phyloP scores from a whole-genome alignment of 2,113 vertebrate species.

The Ceyx melanurus region DNA sequence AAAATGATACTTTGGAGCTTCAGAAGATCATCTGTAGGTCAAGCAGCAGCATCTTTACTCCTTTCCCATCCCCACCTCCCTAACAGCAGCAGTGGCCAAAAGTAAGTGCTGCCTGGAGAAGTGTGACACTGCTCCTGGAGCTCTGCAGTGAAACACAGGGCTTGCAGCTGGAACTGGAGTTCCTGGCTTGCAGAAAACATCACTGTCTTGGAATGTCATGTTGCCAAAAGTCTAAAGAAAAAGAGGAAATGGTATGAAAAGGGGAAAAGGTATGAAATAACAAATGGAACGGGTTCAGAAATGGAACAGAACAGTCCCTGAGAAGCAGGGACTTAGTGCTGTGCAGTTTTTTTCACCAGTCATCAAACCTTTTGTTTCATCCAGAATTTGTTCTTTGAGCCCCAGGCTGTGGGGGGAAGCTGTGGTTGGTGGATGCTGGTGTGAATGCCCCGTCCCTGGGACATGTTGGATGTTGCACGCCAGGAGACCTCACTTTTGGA shows the following conservation, averaged over 20 bases:
- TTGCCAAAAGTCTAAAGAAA: background rate
- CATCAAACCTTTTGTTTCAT: background rate
- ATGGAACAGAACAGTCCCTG: background rate
- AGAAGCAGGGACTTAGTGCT: background rate
- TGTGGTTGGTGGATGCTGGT: background rate
- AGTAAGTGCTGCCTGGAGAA: background rate
- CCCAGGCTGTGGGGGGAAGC: background rate
- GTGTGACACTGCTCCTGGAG: background rate
- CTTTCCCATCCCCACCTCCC: background rate
- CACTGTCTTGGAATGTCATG: background rate
- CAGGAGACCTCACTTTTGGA: background rate
- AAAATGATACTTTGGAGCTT: background rate
- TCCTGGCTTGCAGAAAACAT: background rate
- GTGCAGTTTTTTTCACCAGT: background rate
- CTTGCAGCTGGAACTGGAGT: background rate
- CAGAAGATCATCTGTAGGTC: background rate
- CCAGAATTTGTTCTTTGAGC: background rate
- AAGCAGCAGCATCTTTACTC: background rate
- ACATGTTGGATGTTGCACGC: background rate
- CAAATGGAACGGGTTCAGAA: background rate
- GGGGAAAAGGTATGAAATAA: background rate
- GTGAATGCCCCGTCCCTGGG: background rate
- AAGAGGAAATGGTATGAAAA: background rate
- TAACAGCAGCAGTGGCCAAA: accelerated
- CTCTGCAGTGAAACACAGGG: accelerated